Evolutionary conservation across 2,888 invertebrate species (phyloP).

Genomic region (Pyrgus malvae): DNA sequence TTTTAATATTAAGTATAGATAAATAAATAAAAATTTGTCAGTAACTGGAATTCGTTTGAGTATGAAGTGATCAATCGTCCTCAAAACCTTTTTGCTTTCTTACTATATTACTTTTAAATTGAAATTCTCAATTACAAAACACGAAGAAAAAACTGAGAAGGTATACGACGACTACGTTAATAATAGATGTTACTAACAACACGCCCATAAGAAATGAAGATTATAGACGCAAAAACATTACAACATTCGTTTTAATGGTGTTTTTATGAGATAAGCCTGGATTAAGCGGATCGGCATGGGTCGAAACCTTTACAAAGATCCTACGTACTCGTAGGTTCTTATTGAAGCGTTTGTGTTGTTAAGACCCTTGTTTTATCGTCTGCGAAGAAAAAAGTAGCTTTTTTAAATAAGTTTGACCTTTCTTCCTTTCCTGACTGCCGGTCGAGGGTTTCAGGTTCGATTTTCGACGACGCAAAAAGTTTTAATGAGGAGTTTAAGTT

Average conservation of each 20-base stretch:
- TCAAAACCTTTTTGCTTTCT: too few relatives aligned
- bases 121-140: too few relatives aligned
- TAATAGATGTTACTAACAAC: neutral
- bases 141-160: neutral
- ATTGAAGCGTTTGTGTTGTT: constrained; percentile 2
- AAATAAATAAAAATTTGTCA: too few relatives aligned
- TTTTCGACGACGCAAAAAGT: too few relatives aligned
- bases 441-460: too few relatives aligned
- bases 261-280: constrained; percentile 10
- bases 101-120: too few relatives aligned
- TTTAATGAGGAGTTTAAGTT: too few relatives aligned
- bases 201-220: neutral
- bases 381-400: neutral
- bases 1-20: too few relatives aligned
- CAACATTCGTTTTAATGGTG: constrained; percentile 1
- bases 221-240: neutral
- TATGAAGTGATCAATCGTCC: too few relatives aligned
- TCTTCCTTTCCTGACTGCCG: too few relatives aligned
- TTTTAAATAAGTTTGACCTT: too few relatives aligned
- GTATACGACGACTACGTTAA: neutral
- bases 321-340: neutral
- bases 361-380: neutral
- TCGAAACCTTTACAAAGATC: neutral
- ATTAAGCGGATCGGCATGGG: constrained; percentile 1
- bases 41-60: too few relatives aligned